Percentiles rank a stretch among this genome's conserved stretches.
Evolutionary conservation across 2,888 invertebrate species (phyloP).

Genomic region (Lypha dubia): DNA sequence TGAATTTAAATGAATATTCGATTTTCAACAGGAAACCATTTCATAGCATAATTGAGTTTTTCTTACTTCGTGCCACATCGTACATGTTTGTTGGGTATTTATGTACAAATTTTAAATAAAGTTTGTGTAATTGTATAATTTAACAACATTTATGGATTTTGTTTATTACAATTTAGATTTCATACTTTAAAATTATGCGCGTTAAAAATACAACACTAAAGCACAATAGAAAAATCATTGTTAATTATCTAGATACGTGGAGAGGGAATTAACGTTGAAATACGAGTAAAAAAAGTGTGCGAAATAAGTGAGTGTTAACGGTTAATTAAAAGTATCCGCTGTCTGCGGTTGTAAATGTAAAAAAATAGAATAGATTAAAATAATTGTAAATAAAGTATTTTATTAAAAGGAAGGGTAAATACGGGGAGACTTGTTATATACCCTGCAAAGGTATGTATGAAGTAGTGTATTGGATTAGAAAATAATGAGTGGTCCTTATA

Average conservation of each 20-base stretch:
- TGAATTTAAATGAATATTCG: no score
- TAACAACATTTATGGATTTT: slow-evolving; percentile 16
- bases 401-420: background rate
- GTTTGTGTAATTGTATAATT: background rate
- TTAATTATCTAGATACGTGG: background rate
- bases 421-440: background rate
- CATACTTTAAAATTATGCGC: background rate
- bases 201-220: background rate
- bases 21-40: no score
- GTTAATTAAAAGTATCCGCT: slow-evolving; percentile 31
- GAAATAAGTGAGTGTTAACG: slow-evolving; percentile 10
- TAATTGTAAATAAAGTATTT: background rate
- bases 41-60: no score
- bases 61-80: no score
- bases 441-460: no score
- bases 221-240: background rate
- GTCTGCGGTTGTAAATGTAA: background rate
- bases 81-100: background rate
- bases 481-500: no score
- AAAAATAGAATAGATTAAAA: background rate
- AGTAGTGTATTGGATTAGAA: no score
- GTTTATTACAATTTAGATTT: background rate
- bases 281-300: background rate
- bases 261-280: background rate
- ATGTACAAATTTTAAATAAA: background rate